Conservation (phyloP, 2,113 vertebrate genomes). For the Clinocottus analis region DNA sequence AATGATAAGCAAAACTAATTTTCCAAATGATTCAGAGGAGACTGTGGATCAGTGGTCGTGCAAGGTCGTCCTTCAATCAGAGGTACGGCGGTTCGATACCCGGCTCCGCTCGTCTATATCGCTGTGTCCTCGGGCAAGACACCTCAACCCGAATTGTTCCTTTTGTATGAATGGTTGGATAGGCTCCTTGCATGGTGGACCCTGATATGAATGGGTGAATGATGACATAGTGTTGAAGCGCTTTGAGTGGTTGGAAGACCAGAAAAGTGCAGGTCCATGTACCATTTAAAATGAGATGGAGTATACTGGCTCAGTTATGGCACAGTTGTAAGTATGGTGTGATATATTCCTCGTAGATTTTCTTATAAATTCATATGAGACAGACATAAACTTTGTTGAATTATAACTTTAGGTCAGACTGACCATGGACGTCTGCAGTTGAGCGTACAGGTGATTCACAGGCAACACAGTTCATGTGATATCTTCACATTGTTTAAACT, state of each 20-base stretch:
- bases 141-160: neutral
- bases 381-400: slow-evolving; percentile 4
- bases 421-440: slow-evolving; percentile 26
- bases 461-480: slow-evolving; percentile 22
- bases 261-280: neutral
- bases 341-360: neutral
- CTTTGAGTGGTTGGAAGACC: neutral
- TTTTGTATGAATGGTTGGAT: neutral
- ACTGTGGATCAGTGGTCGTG: neutral
- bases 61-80: neutral
- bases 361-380: slow-evolving; percentile 29
- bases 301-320: neutral
- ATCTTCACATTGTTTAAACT: slow-evolving; percentile 46
- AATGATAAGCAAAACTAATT: neutral
- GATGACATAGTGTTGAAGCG: neutral
- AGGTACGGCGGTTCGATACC: neutral
- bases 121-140: neutral
- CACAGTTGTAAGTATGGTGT: neutral
- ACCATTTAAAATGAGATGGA: neutral
- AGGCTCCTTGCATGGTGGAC: neutral
- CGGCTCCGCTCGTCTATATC: no score
- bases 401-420: slow-evolving; percentile 8
- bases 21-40: neutral
- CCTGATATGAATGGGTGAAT: neutral
- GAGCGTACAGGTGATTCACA: slow-evolving; percentile 26